Evolutionary conservation across 2,888 invertebrate genomes (phyloP), one percentile per base, ranked within the genome.

Genomic region (Bruchidius siliquastri): DNA sequence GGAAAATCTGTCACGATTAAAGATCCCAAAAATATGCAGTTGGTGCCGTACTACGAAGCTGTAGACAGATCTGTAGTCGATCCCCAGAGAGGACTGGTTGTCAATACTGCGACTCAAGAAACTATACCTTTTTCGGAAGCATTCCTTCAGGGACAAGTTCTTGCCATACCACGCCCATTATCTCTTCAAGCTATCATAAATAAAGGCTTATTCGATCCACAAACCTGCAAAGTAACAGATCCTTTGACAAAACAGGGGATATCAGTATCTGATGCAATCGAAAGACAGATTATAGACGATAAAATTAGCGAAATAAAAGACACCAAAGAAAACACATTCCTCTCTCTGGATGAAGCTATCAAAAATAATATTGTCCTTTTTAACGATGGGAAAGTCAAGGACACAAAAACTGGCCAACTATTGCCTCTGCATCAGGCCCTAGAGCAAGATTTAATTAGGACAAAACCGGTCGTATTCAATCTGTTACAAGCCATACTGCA

Each of bases 301-400:
- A 92, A 92, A 76, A 93, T 95, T 78, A 93, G 94, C 4, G 91
- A 94, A 85, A 92, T 96, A 77, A 93, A 93, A 84, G 94, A 96
- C 83, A 92, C 93, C 0, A 89, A 91, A 80, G 90, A 90, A 70
- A 92, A 93, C 72, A 90, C 90, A 78, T 92, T 92, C 78, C 85
- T 96, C 0, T 90, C 93, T 4, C 88, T 97, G 71, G 90, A 91
- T 69, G 93, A 95, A 84, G 94, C 95, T 32, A 87, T 96, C 70
- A 88, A 90, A 71, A 89, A 88, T 67, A 92, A 92, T 79, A 85
- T 96, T 30, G 87, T 96, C 21, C 88, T 93, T 81, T 86, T 92
- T 0, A 89, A 90, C 79, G 91, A 90, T 8, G 96, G 96, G 71
- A 91, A 91, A 84, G 88, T 95, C 70, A 91, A 90, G 76, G 91